Conservation (phyloP, 30 jellyfish, hydroid and myxozoan genomes). For the Hydra vulgaris region DNA sequence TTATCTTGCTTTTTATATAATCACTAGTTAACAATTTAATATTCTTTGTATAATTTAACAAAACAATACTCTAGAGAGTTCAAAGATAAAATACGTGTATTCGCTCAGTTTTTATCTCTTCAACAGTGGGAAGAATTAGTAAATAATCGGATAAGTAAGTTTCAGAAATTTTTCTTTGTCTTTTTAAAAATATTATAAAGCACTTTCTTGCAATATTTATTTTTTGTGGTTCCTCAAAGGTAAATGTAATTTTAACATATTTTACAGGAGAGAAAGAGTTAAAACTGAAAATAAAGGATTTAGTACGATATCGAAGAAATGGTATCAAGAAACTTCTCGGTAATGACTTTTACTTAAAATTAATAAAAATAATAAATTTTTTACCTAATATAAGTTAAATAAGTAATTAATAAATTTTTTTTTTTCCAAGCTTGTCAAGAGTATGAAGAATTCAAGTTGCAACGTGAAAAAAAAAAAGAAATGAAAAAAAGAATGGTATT, state of each 20-base stretch:
- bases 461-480: constrained; percentile 72
- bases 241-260: neutral
- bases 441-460: constrained; percentile 61
- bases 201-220: neutral
- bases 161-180: neutral
- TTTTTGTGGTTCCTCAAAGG: neutral
- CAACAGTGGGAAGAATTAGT: constrained; percentile 84
- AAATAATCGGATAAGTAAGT: constrained; percentile 54
- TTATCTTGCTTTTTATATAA: neutral
- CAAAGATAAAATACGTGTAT: constrained; percentile 69
- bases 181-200: neutral
- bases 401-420: neutral
- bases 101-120: constrained; percentile 55
- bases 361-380: no score
- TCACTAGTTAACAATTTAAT: no score
- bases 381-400: no score
- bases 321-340: constrained; percentile 78
- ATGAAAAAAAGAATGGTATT: constrained; percentile 50
- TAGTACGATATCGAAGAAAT: constrained; percentile 54
- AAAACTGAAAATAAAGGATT: constrained; percentile 54
- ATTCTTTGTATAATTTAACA: no score
- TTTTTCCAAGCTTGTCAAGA: constrained; percentile 72
- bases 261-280: constrained; percentile 72
- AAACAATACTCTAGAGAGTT: no score
- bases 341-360: neutral